Evolutionary conservation across 2,888 invertebrate species (phyloP).

Genomic region (Anagyrus pseudococci): DNA sequence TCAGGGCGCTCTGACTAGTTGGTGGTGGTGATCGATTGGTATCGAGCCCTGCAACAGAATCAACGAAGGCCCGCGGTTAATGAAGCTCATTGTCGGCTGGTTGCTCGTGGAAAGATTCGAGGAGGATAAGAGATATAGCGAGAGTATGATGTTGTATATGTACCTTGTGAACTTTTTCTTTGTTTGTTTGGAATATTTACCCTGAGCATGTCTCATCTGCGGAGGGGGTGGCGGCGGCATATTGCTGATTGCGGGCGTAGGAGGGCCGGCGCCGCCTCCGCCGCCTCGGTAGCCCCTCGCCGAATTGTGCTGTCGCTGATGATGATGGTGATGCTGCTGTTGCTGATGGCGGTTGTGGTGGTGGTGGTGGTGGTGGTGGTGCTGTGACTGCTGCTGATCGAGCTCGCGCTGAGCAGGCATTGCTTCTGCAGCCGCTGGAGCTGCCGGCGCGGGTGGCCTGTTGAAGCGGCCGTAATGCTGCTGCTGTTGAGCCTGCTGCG

Average conservation of each 20-base stretch:
- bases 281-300: too few relatives aligned
- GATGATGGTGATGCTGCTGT: slow-evolving; percentile 45
- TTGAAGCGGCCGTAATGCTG: slow-evolving; percentile 40
- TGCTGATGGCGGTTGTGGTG: slow-evolving; percentile 47
- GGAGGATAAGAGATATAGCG: too few relatives aligned
- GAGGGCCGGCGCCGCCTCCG: slow-evolving; percentile 10
- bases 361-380: slow-evolving; percentile 49
- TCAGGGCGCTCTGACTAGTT: slow-evolving; percentile 43
- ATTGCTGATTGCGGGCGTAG: slow-evolving; percentile 52
- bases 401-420: slow-evolving; percentile 46
- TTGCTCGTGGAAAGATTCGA: too few relatives aligned
- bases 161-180: slow-evolving; percentile 36
- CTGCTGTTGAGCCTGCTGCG: slow-evolving; percentile 51
- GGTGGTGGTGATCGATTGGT: slow-evolving; percentile 51
- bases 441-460: slow-evolving; percentile 33
- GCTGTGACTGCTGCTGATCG: slow-evolving; percentile 41
- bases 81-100: too few relatives aligned
- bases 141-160: slow-evolving; percentile 16
- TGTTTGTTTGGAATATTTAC: slow-evolving; percentile 41
- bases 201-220: slow-evolving; percentile 52
- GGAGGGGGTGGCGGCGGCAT: slow-evolving; percentile 53
- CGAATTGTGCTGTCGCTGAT: too few relatives aligned
- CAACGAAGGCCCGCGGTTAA: slow-evolving; percentile 11
- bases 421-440: slow-evolving; percentile 52
- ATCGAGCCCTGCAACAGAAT: slow-evolving; percentile 41